Evolutionary conservation across 1,140 invertebrate species (phyloP).

Genomic region (Oedothorax gibbosus): DNA sequence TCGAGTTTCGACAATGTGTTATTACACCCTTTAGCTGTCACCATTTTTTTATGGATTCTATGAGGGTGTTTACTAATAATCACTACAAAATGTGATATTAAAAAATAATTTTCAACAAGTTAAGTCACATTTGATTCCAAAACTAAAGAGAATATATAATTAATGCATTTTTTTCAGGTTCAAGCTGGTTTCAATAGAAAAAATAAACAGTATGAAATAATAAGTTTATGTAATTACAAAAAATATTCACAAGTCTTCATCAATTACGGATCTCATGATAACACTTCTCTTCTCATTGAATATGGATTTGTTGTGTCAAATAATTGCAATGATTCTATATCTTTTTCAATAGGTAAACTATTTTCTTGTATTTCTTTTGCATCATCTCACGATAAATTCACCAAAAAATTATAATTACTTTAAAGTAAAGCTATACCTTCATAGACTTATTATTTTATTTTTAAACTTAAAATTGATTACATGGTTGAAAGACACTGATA

Average conservation of each 20-base stretch:
- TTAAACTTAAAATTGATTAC: too few relatives aligned
- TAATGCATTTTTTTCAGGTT: slow-evolving; percentile 65
- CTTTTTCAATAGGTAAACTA: slow-evolving; percentile 65
- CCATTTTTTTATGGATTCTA: too few relatives aligned
- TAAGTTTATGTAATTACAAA: slow-evolving; percentile 69
- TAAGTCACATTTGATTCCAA: too few relatives aligned
- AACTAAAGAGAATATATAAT: background rate
- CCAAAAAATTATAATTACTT: too few relatives aligned
- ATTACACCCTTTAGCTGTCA: too few relatives aligned
- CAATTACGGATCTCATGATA: slow-evolving; percentile 80
- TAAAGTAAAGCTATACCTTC: too few relatives aligned
- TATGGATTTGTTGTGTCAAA: slow-evolving; percentile 79
- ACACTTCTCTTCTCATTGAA: slow-evolving; percentile 77
- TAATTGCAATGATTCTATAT: slow-evolving; percentile 75
- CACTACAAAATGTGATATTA: background rate
- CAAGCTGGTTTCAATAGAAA: slow-evolving; percentile 70
- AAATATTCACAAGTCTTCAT: slow-evolving; percentile 79
- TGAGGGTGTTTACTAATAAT: background rate
- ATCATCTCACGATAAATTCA: too few relatives aligned
- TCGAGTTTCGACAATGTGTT: too few relatives aligned
- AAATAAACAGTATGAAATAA: slow-evolving; percentile 73
- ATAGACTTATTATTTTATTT: too few relatives aligned
- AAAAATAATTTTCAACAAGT: background rate
- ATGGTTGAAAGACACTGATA: too few relatives aligned
- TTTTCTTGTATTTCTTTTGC: too few relatives aligned